Base-by-base conservation (phyloP, 2,113 vertebrate species). In the Cynoglossus semilaevis region DNA sequence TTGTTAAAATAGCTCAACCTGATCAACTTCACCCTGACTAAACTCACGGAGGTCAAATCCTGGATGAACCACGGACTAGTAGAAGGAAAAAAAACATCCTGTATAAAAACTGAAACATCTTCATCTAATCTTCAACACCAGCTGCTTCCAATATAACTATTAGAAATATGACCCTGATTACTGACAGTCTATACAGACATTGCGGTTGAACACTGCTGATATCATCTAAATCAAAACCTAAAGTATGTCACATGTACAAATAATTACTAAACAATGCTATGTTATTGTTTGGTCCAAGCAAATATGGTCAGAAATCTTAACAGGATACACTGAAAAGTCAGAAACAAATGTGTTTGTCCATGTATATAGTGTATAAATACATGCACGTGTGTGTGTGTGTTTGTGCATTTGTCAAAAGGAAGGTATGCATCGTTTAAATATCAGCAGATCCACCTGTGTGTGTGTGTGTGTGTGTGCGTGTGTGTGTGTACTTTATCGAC, bases 401-500 rank as follows among this genome's bases (percentile, higher is more conserved):
- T 17, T 63, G 53, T 80, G 63, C 17, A 15, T 29, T 29, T 29
- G 51, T 54, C 41, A 70, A 19, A 34, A 19, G 38, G 45, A 58
- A 79, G 57, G 54, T 65, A 57, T 74, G 53, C 10, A 63, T 76
- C 62, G 63, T 68, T 68, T 19, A 60, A 76, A 76, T 51, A 79
- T 79, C 18, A 89, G 77, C 76, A 77, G 77, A 85, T 64, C 65
- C 54, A 52, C 49, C 7, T 61, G 48, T 55, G 55, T 38, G 54
- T 58, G 38, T 48, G 18, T 17, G 46, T 22, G 35, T 54, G 59
- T n/a, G 66, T 6, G 15, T 40, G 42, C 49, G 63, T 22, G 42
- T 49, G 63, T 22, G 40, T 46, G 42, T 52, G 22, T 29, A 29
- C 22, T 29, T 29, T 29, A 29, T 29, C 22, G 22, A 29, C 22